These are phyloP conservation scores for Drosophila nigrodunni DNA, from an alignment of 1,140 invertebrate species.

Conservation along the genomic window DNA sequence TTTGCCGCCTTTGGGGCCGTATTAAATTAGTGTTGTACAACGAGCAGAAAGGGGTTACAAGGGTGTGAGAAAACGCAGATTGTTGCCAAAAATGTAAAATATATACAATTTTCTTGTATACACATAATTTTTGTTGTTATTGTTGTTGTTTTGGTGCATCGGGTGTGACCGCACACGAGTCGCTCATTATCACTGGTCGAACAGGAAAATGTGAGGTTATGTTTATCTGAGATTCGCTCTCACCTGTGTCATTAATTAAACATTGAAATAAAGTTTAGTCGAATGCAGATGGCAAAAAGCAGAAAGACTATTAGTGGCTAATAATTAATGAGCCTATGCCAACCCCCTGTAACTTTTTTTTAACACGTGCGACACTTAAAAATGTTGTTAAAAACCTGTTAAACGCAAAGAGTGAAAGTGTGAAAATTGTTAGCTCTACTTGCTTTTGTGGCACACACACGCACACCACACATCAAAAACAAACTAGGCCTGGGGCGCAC, in stretches of 20 bases:
- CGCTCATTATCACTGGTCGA: conserved; percentile 23
- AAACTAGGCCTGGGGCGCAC: conserved; percentile 44
- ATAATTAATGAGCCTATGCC: conserved; percentile 39
- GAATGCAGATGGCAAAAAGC: background rate
- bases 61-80: conserved; percentile 28
- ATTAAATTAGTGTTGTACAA: conserved; percentile 76
- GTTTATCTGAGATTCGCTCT: background rate
- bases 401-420: conserved; percentile 77
- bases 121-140: conserved; percentile 9
- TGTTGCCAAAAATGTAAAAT: conserved; percentile 53
- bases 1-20: conserved; percentile 60
- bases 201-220: conserved; percentile 31
- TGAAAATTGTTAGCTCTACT: conserved; percentile 60
- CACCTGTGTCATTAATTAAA: conserved; percentile 19
- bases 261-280: background rate
- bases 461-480: conserved; percentile 15
- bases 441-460: background rate
- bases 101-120: conserved; percentile 15
- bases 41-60: conserved; percentile 27
- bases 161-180: conserved; percentile 9
- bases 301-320: conserved; percentile 17
- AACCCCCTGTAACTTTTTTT: conserved; percentile 37
- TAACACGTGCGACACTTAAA: conserved; percentile 41
- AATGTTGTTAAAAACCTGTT: conserved; percentile 70
- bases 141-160: conserved; percentile 2